Base-by-base conservation (phyloP, 1,140 invertebrate genomes). In the Hyphantria cunea region DNA sequence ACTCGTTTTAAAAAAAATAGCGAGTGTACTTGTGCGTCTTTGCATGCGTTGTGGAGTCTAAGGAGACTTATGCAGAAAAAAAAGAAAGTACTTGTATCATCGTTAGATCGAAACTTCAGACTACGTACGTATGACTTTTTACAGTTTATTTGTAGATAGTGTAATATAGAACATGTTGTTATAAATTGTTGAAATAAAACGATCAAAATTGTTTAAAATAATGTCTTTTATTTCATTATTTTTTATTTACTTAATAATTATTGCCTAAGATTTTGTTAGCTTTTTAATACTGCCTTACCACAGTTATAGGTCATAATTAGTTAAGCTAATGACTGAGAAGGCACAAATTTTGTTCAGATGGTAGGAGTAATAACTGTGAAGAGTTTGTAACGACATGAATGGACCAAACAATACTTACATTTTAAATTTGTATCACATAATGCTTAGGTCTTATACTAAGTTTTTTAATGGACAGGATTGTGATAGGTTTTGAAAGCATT, bases 171-270 rank as follows among this genome's bases (percentile, higher is more conserved):
- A 44, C 32, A 53, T 37, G 14, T 39, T 42, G 51, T 51, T 33
- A 62, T 45, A 13, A 54, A 53, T 6, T 51, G 9, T 9, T 34
- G 62, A 78, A 84, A 76, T 80, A 80, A 89, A 82, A 84, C 60
- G 58, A 49, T 66, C 52, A 51, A 59, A 80, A 78, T 76, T 68
- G 73, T 84, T 86, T 84, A 86, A 84, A 84, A 85, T 85, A 86
- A 83, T 86, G 86, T 87, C 84, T 89, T 89, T 86, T 89, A 87
- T 86, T 84, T 80, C 61, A 81, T 77, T 74, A 72, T 74, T 80
- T 82, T 76, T 70, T 78, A 81, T 78, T 80, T 73, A 77, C 76
- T 77, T 68, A 63, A 72, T 52, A 68, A 70, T 68, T 75, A 80
- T 80, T 76, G 72, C 67, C 76, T 78, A 82, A 66, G 44, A 69